These are phyloP conservation scores for Baccha elongata DNA, from an alignment of 2,888 invertebrate species.

Conservation along the genomic window DNA sequence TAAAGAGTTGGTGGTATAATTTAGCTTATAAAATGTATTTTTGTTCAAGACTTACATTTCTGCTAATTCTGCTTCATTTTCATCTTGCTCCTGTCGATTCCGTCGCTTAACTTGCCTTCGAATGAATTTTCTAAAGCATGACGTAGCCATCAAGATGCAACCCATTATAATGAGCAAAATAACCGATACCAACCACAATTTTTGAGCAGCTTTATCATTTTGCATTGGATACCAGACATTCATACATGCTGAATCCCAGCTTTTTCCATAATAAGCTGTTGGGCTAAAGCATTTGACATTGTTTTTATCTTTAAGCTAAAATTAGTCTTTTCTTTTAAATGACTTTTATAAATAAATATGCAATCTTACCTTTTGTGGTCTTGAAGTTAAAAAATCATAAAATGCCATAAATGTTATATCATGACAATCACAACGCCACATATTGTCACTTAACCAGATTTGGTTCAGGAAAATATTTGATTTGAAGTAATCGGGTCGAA, in stretches of 20 bases:
- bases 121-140: conserved; percentile 83
- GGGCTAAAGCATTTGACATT: conserved; percentile 87
- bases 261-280: conserved; percentile 84
- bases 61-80: conserved; percentile 81
- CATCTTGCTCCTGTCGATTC: conserved; percentile 83
- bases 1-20: conserved; percentile 19
- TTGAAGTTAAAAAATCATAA: conserved; percentile 85
- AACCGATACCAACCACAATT: conserved; percentile 85
- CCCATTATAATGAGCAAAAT: conserved; percentile 82
- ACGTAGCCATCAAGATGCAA: conserved; percentile 74
- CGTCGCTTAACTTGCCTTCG: conserved; percentile 82
- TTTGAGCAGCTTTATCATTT: conserved; percentile 81
- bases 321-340: too few relatives aligned
- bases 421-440: conserved; percentile 90
- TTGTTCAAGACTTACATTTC: conserved; percentile 78
- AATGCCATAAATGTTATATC: conserved; percentile 85
- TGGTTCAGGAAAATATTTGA: conserved; percentile 84
- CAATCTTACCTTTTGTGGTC: conserved; percentile 82
- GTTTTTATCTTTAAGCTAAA: conserved; percentile 79
- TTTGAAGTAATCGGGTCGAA: conserved; percentile 85
- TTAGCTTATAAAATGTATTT: not conserved
- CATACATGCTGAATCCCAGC: conserved; percentile 88
- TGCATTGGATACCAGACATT: conserved; percentile 84
- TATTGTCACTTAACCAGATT: conserved; percentile 88
- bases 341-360: too few relatives aligned